These are phyloP conservation scores for Drosophila mulleri DNA, from an alignment of 2,888 invertebrate species.

Conservation along the genomic window DNA sequence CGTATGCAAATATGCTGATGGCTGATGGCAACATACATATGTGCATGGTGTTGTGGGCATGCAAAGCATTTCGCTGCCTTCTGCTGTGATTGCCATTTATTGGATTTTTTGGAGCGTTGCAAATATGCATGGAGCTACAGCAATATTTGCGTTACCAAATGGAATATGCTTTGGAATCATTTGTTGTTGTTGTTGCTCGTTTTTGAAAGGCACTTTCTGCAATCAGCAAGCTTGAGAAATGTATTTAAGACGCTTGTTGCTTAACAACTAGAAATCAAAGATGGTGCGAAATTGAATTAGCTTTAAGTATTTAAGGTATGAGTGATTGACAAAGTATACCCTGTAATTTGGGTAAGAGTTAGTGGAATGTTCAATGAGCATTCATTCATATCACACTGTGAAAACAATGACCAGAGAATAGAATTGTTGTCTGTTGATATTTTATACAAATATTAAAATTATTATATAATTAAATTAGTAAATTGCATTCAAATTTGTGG, in stretches of 20 bases:
- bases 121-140: conserved; percentile 69
- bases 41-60: conserved; percentile 38
- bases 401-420: no score
- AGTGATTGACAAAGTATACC: not conserved
- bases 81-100: conserved; percentile 74
- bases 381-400: no score
- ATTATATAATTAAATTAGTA: no score
- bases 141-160: conserved; percentile 55
- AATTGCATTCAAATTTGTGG: no score
- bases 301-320: not conserved
- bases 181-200: conserved; percentile 12
- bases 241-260: conserved; percentile 24
- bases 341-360: not conserved
- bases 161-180: conserved; percentile 47
- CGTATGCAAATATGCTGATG: conserved; percentile 1
- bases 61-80: conserved; percentile 55
- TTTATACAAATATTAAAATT: no score
- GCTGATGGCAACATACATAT: conserved; percentile 1
- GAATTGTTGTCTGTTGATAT: no score
- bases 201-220: conserved; percentile 28
- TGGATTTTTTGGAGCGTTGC: conserved; percentile 78
- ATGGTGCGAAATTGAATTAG: not conserved
- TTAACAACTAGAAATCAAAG: conserved; percentile 7
- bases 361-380: no score
- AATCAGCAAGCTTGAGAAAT: conserved; percentile 40